phyloP scores from a whole-genome alignment of 2,797 vertebrate genomes.

The Orestias chungarensis region DNA sequence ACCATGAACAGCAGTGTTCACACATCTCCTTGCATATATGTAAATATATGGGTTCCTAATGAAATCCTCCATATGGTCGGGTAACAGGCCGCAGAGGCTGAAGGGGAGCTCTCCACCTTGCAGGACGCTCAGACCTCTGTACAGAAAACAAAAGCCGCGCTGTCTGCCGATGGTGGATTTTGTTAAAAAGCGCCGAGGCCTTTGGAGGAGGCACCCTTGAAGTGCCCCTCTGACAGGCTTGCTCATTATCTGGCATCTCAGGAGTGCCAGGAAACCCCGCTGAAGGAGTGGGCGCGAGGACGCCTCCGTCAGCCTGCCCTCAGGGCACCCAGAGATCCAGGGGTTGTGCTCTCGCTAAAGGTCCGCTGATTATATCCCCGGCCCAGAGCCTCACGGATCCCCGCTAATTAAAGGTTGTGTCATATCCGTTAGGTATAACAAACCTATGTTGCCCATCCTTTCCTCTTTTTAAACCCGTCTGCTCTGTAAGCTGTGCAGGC shows the following conservation, averaged over 20 bases:
- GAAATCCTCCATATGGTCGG: conserved; percentile 14
- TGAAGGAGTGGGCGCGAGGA: conserved; percentile 56
- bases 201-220: conserved; percentile 61
- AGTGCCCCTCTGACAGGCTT: conserved; percentile 72
- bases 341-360: conserved; percentile 71
- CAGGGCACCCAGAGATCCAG: conserved; percentile 43
- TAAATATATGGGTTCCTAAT: neutral
- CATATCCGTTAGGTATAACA: conserved; percentile 76
- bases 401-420: conserved; percentile 81
- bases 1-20: conserved; percentile 13
- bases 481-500: conserved; percentile 33
- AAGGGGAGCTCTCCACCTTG: neutral
- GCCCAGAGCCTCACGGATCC: conserved; percentile 70
- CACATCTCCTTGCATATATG: neutral
- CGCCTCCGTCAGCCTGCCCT: conserved; percentile 53
- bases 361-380: conserved; percentile 74
- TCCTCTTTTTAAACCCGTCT: conserved; percentile 11
- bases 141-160: conserved; percentile 57
- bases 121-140: conserved; percentile 36
- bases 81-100: conserved; percentile 1
- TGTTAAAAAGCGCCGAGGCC: conserved; percentile 49
- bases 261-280: conserved; percentile 58
- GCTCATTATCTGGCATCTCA: conserved; percentile 77
- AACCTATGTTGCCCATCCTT: conserved; percentile 58
- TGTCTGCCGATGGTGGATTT: conserved; percentile 45